Evolutionary conservation across 2,888 invertebrate genomes (phyloP).

Genomic region (Hybos culiciformis): DNA sequence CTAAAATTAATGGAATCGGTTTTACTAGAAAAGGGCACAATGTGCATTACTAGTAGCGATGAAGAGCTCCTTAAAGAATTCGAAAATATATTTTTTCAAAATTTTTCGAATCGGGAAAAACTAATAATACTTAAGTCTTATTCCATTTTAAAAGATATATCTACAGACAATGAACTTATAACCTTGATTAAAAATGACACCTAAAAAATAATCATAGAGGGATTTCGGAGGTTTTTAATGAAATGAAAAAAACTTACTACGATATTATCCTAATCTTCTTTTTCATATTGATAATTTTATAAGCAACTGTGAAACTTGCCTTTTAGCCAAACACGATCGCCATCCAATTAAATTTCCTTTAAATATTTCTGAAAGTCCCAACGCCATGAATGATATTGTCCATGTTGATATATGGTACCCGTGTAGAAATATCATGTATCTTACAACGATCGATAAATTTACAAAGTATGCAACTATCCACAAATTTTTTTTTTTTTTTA

Average conservation of each 20-base stretch:
- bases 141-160: background rate
- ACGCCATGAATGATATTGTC: slow-evolving; percentile 1
- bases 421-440: slow-evolving; percentile 2
- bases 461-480: slow-evolving; percentile 1
- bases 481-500: too few relatives aligned
- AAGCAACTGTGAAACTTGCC: slow-evolving; percentile 1
- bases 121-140: background rate
- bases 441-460: slow-evolving; percentile 4
- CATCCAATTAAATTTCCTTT: slow-evolving; percentile 1
- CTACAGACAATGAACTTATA: background rate
- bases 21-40: background rate
- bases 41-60: background rate
- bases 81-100: background rate
- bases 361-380: background rate
- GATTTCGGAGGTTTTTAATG: background rate
- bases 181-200: background rate
- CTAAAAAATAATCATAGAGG: too few relatives aligned
- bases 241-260: background rate
- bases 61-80: background rate
- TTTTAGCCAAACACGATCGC: slow-evolving; percentile 4
- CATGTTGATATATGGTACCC: slow-evolving; percentile 4
- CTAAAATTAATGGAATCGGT: background rate
- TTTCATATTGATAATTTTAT: background rate
- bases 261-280: slow-evolving; percentile 1
- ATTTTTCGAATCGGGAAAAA: background rate